These are phyloP conservation scores for Drosophila ironensis DNA, from an alignment of 1,140 invertebrate species.

Conservation along the genomic window DNA sequence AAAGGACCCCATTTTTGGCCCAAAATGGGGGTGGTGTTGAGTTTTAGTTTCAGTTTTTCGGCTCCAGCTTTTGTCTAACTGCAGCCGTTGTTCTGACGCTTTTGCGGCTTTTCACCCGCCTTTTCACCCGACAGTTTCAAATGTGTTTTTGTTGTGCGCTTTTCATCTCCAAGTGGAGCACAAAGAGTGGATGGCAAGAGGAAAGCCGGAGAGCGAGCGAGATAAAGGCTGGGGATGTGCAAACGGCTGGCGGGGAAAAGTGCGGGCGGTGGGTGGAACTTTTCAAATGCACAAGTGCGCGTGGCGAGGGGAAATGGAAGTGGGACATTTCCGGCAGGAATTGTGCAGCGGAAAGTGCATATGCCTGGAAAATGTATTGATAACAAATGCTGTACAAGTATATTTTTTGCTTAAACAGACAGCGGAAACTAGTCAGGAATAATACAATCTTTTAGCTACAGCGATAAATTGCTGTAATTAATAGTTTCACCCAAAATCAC, in stretches of 20 bases:
- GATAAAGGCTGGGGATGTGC: neutral
- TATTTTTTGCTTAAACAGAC: too few relatives aligned
- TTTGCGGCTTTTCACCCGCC: conserved; percentile 53
- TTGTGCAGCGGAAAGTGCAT: conserved; percentile 30
- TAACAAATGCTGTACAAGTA: too few relatives aligned
- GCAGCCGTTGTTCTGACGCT: conserved; percentile 31
- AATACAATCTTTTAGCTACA: too few relatives aligned
- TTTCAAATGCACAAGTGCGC: conserved; percentile 34
- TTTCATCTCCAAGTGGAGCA: conserved; percentile 53
- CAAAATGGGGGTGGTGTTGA: conserved; percentile 4
- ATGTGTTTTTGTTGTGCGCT: conserved; percentile 51
- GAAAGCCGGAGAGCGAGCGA: neutral
- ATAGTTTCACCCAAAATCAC: too few relatives aligned
- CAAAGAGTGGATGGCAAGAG: conserved; percentile 20
- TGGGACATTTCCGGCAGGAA: conserved; percentile 50
- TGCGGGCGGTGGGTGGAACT: neutral
- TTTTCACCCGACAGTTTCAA: conserved; percentile 61
- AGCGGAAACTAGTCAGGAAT: too few relatives aligned
- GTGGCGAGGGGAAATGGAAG: conserved; percentile 47
- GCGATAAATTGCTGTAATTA: too few relatives aligned
- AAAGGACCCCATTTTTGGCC: too few relatives aligned
- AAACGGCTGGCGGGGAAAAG: neutral
- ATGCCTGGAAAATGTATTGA: neutral
- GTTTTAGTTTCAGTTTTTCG: conserved; percentile 49
- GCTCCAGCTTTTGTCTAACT: conserved; percentile 59